A percentile compares a stretch with the other conserved stretches of the same genome.
Conservation (phyloP, 2,113 vertebrate genomes). For the Alouatta palliata region DNA sequence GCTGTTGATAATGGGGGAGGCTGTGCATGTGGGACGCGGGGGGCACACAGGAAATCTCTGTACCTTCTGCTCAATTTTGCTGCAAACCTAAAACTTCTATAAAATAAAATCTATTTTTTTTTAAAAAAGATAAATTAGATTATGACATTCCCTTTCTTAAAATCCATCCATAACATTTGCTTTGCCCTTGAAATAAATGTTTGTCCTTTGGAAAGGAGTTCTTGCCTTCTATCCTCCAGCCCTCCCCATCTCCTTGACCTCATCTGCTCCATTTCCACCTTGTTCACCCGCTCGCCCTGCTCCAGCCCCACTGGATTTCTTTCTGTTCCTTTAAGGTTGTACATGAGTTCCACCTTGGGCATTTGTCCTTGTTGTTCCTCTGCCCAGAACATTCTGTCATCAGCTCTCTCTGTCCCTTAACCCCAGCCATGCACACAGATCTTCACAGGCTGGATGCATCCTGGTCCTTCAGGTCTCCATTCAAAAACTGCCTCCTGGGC, state of each 20-base stretch:
- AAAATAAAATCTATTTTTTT: background rate
- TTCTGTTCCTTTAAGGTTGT: background rate
- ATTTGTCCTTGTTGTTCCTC: background rate
- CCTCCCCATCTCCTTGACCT: background rate
- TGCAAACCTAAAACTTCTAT: background rate
- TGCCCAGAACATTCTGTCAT: background rate
- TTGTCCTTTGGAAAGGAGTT: background rate
- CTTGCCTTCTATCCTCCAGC: background rate
- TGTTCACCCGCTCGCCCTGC: rapidly evolving
- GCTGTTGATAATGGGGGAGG: background rate
- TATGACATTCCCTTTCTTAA: background rate
- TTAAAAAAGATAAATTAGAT: no score
- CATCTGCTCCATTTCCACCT: background rate
- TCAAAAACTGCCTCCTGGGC: background rate
- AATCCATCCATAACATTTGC: background rate
- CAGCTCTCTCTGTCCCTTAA: background rate
- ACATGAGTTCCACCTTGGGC: background rate
- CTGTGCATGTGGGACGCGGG: no score
- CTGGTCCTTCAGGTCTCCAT: background rate
- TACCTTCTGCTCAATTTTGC: background rate
- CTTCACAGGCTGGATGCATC: background rate
- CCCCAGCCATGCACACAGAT: background rate
- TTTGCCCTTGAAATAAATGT: background rate
- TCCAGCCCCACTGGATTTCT: background rate
- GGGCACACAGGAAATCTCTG: background rate